Conservation (phyloP, 2,888 invertebrate species). For the Marronus borbonicus region DNA sequence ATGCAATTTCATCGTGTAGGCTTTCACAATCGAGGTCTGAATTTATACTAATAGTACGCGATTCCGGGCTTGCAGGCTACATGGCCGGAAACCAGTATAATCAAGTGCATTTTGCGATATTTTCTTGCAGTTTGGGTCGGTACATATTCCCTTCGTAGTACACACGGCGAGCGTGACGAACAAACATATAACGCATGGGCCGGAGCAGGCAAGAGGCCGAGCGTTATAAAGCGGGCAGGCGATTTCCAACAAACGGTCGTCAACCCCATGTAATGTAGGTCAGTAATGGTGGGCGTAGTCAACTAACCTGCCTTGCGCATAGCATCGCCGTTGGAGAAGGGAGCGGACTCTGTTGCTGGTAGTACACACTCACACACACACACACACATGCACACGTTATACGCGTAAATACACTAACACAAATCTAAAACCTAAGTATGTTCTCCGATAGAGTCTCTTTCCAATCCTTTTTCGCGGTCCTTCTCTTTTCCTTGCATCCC, state of each 20-base stretch:
- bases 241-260: conserved; percentile 61
- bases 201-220: conserved; percentile 11
- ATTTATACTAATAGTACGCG: no score
- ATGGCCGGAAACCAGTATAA: no score
- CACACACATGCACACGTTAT: not conserved
- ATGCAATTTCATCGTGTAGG: no score
- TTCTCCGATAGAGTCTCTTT: conserved; percentile 27
- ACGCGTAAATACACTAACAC: conserved; percentile 3
- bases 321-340: conserved; percentile 47
- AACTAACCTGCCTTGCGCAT: conserved; percentile 53
- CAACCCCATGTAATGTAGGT: conserved; percentile 68
- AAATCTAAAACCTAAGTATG: conserved; percentile 16
- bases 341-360: conserved; percentile 42
- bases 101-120: no score
- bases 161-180: conserved; percentile 38
- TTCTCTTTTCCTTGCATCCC: conserved; percentile 15
- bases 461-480: conserved; percentile 5
- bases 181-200: conserved; percentile 16
- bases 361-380: conserved; percentile 34
- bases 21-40: no score
- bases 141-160: not conserved
- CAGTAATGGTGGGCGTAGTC: conserved; percentile 68
- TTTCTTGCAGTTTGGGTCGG: no score
- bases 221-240: conserved; percentile 19
- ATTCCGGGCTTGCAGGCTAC: no score